These are phyloP conservation scores for Ephialtes manifestator DNA, from an alignment of 2,888 invertebrate species.

Conservation along the genomic window DNA sequence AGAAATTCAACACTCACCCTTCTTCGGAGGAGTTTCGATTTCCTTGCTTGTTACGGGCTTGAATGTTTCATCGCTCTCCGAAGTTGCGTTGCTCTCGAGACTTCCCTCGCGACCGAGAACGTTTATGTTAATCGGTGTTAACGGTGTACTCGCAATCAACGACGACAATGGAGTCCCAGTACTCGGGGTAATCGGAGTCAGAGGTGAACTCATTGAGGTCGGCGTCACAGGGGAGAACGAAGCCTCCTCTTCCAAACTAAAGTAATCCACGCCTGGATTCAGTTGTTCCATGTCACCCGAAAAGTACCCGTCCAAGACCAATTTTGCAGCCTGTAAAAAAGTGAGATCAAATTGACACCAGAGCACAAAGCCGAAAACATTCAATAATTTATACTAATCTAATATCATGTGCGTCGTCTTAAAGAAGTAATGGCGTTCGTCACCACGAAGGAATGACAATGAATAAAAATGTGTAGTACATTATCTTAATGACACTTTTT, in stretches of 20 bases:
- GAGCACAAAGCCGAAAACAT: neutral
- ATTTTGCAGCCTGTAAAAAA: constrained; percentile 91
- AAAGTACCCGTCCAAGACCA: constrained; percentile 95
- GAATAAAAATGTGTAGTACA: too few relatives aligned
- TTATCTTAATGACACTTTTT: too few relatives aligned
- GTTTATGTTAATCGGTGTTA: constrained; percentile 67
- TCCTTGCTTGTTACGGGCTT: constrained; percentile 77
- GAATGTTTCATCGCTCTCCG: constrained; percentile 82
- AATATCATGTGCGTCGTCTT: too few relatives aligned
- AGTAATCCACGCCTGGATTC: constrained; percentile 81
- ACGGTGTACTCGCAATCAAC: constrained; percentile 51
- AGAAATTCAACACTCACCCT: constrained; percentile 72
- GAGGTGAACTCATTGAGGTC: constrained; percentile 63
- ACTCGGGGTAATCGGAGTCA: constrained; percentile 66
- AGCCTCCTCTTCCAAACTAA: constrained; percentile 83
- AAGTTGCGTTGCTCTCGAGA: constrained; percentile 79
- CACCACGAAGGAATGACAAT: too few relatives aligned
- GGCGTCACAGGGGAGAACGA: constrained; percentile 69
- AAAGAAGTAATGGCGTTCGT: too few relatives aligned
- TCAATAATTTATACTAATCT: neutral
- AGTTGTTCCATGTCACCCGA: constrained; percentile 81
- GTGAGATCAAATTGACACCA: constrained; percentile 29
- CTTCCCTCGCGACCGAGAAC: constrained; percentile 77
- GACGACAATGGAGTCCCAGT: constrained; percentile 71
- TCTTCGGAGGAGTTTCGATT: constrained; percentile 71